Conservation (phyloP, 2,797 vertebrate genomes). For the Percopsis omiscomaycus region DNA sequence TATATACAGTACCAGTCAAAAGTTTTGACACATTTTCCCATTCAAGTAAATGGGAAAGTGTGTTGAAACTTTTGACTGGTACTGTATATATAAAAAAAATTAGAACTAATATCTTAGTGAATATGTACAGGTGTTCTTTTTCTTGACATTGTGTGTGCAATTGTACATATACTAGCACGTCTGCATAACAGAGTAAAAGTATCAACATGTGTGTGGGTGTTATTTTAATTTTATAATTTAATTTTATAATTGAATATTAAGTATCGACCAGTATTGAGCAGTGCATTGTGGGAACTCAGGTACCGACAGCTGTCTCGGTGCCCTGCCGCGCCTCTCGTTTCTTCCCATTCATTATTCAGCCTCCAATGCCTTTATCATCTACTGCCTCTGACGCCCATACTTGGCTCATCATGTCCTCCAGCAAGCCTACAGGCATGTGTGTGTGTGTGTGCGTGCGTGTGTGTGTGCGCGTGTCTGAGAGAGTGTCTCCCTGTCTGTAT, state of each 20-base stretch:
- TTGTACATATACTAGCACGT: too few relatives aligned
- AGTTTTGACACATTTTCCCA: too few relatives aligned
- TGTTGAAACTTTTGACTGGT: too few relatives aligned
- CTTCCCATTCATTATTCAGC: constrained; percentile 44
- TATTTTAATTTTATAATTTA: neutral
- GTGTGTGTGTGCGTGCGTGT: constrained; percentile 1
- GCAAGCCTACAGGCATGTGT: constrained; percentile 26
- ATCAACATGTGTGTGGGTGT: constrained; percentile 17
- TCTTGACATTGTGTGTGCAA: too few relatives aligned
- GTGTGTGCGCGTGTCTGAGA: neutral
- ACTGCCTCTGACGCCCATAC: constrained; percentile 22
- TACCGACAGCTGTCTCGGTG: constrained; percentile 46
- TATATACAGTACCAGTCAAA: too few relatives aligned
- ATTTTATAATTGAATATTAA: neutral
- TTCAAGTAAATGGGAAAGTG: too few relatives aligned
- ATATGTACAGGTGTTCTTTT: too few relatives aligned
- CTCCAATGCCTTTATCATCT: constrained; percentile 35
- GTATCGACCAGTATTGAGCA: constrained; percentile 55
- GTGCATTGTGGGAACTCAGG: constrained; percentile 31
- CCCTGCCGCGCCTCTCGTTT: constrained; percentile 27
- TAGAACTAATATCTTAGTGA: too few relatives aligned
- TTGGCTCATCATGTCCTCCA: constrained; percentile 34
- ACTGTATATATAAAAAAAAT: too few relatives aligned
- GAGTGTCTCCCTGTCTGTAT: neutral
- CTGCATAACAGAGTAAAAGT: neutral